Conservation (phyloP, 2,113 vertebrate species). For the Hydrochoerus hydrochaeris region DNA sequence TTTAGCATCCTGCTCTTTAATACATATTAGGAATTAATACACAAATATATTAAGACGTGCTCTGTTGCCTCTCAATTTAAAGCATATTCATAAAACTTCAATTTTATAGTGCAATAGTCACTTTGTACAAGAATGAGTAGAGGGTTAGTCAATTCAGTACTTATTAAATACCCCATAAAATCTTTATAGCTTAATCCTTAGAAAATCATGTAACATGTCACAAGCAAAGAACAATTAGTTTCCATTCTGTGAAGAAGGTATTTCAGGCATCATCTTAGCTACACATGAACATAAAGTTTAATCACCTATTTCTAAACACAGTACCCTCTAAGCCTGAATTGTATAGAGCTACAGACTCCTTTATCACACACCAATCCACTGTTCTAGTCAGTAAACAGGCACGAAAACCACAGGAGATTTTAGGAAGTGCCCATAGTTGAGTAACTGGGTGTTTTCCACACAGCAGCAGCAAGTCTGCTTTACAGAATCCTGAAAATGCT, state of each 20-base stretch:
- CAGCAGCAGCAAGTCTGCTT: neutral
- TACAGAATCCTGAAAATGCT: slow-evolving; percentile 23
- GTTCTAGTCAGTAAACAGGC: neutral
- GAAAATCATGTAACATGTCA: slow-evolving; percentile 29
- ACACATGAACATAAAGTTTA: neutral
- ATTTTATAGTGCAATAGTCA: neutral
- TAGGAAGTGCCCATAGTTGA: neutral
- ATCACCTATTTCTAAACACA: neutral
- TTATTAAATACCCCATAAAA: neutral
- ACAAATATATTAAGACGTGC: neutral
- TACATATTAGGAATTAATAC: neutral
- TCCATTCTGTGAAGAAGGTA: slow-evolving; percentile 28
- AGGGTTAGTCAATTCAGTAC: neutral
- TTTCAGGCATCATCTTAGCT: neutral
- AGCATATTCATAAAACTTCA: neutral
- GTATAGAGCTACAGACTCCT: neutral
- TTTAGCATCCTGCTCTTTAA: slow-evolving; percentile 5
- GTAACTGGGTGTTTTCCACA: neutral
- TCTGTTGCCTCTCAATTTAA: neutral
- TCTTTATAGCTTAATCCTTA: slow-evolving; percentile 44
- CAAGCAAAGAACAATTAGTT: slow-evolving; percentile 26
- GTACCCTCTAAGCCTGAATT: neutral
- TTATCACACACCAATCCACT: neutral
- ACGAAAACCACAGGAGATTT: neutral
- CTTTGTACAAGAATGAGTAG: neutral